phyloP scores from a whole-genome alignment of 2,797 vertebrate genomes.

The Leptatherina wallacei region DNA sequence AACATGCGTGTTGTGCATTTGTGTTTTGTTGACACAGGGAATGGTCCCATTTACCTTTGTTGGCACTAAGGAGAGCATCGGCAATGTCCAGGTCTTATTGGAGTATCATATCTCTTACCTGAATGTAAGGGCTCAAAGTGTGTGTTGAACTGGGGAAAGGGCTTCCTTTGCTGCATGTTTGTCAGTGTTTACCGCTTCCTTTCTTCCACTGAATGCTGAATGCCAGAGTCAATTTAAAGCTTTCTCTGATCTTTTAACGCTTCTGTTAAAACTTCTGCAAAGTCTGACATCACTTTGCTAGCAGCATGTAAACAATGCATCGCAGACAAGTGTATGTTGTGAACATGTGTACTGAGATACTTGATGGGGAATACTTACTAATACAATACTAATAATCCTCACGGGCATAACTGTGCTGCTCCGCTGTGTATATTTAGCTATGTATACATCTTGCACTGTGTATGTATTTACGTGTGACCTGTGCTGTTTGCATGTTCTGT shows the following conservation, averaged over 20 bases:
- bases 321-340: background rate
- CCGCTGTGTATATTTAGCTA: conserved; percentile 28
- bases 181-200: conserved; percentile 8
- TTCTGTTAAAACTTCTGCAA: background rate
- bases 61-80: conserved; percentile 97
- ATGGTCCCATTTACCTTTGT: conserved; percentile 99
- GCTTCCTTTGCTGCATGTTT: conserved; percentile 16
- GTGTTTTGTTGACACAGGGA: conserved; percentile 85
- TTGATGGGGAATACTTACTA: background rate
- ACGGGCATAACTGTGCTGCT: conserved; percentile 1
- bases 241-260: background rate
- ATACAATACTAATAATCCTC: background rate
- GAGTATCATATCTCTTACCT: conserved; percentile 98
- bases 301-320: background rate
- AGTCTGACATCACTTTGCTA: background rate
- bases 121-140: conserved; percentile 85
- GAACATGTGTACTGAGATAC: background rate
- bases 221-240: background rate
- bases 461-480: conserved; percentile 22
- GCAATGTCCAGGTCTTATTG: conserved; percentile 95
- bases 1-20: conserved; percentile 47
- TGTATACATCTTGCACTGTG: conserved; percentile 22
- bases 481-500: conserved; percentile 52
- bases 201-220: conserved; percentile 2
- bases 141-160: background rate